Evolutionary conservation across 2,888 invertebrate genomes (phyloP), one percentile per base, ranked within the genome.

Genomic region (Torymus tubicola): DNA sequence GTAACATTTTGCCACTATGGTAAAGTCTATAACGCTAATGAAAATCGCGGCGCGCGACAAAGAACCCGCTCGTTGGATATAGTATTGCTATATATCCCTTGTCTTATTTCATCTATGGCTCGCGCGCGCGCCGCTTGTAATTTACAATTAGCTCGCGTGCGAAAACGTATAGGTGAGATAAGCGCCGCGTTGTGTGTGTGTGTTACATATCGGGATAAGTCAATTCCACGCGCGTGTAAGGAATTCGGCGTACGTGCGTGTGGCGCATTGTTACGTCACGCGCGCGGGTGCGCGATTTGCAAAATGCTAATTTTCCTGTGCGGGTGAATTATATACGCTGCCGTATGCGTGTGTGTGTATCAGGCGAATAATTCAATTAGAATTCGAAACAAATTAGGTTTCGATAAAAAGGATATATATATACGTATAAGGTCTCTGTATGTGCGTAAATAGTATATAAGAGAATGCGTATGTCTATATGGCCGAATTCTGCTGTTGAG

Each of bases 321-420:
- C n/a, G n/a, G n/a, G 55, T 12, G 2, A 8, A 31, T 13, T 2
- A 13, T 18, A 8, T 8, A 8, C 18, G 55, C 55, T 24, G 3
- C 13, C 21, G 65, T 42, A 8, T 42, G 2, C 16, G 16, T 5
- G 14, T n/a, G 42, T n/a, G 31, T 31, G 31, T 31, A 31, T 31
- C 0, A 10, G 16, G 11, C 10, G 14, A 52, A 50, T 18, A 55
- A 50, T 77, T 76, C 53, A 16, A 69, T 69, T 69, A 13, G 31
- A 14, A 70, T 63, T 63, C 42, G 70, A 65, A 78, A 64, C 70
- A 64, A 71, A 71, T 78, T 70, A 42, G 58, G 14, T 57, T 64
- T 57, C 50, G 57, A 65, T 63, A 63, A 70, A 75, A 68, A 10
- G 0, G 11, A 11, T 42, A 4, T 55, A 16, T 31, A 8, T 31